Evolutionary conservation across 1,140 invertebrate genomes (phyloP).

Genomic region (Zaprionus capensis): DNA sequence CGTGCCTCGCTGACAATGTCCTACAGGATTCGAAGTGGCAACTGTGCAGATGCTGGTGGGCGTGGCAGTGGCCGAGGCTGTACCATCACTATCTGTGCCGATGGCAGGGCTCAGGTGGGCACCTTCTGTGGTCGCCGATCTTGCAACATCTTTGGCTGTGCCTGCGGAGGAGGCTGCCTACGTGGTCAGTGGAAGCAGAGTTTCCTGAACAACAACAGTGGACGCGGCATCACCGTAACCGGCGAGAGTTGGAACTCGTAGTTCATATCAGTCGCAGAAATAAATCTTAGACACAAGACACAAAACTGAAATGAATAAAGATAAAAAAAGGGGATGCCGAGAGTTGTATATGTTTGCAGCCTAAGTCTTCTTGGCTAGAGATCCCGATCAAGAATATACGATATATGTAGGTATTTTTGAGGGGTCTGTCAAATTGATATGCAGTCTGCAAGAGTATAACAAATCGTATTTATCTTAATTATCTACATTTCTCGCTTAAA

Average conservation of each 20-base stretch:
- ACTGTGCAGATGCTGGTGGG: conserved; percentile 13
- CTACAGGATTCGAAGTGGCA: neutral
- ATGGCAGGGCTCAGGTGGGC: conserved; percentile 17
- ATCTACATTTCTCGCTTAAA: too few relatives aligned
- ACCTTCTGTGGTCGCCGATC: conserved; percentile 14
- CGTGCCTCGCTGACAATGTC: neutral
- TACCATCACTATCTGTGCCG: conserved; percentile 16
- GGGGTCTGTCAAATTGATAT: too few relatives aligned
- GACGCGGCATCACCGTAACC: neutral
- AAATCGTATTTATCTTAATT: too few relatives aligned
- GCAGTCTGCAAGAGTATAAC: too few relatives aligned
- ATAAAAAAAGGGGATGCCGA: too few relatives aligned
- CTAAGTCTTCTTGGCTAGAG: too few relatives aligned
- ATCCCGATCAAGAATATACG: too few relatives aligned
- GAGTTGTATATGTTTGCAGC: too few relatives aligned
- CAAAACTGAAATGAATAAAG: neutral
- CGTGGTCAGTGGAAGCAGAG: conserved; percentile 9
- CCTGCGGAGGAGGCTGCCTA: conserved; percentile 8
- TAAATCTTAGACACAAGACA: neutral
- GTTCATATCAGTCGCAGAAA: neutral
- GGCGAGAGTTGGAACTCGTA: neutral
- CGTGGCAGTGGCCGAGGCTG: neutral
- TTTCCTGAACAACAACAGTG: neutral
- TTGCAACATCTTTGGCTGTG: conserved; percentile 20
- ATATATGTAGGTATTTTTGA: neutral